Percentiles rank a stretch among this genome's conserved stretches.
Conservation (phyloP, 2,888 invertebrate species). For the Mayetiola destructor region DNA sequence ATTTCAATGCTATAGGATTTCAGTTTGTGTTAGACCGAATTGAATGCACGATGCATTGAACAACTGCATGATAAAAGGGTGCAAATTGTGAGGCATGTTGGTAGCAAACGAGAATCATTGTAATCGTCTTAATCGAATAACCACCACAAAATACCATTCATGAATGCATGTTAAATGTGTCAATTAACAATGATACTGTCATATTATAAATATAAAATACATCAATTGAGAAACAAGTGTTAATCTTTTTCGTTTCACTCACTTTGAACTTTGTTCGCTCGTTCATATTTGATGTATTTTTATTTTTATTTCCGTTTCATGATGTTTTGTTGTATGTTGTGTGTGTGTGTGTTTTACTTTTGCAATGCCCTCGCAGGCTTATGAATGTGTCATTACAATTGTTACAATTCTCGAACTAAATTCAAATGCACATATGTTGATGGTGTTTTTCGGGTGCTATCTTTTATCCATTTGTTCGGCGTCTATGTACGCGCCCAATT, state of each 20-base stretch:
- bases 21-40: too few species aligned
- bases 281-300: too few species aligned
- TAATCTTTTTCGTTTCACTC: neutral
- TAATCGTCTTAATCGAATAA: conserved; percentile 3
- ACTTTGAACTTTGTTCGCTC: neutral
- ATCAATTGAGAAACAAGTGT: conserved; percentile 7
- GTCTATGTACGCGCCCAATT: neutral
- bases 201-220: neutral
- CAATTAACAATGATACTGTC: conserved; percentile 1
- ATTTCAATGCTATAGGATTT: too few species aligned
- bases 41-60: too few species aligned
- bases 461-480: neutral
- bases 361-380: too few species aligned
- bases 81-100: too few species aligned
- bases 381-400: too few species aligned
- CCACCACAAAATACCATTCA: conserved; percentile 5
- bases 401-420: too few species aligned
- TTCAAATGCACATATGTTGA: conserved; percentile 10
- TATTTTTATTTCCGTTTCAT: conserved; percentile 6
- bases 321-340: too few species aligned
- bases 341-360: too few species aligned
- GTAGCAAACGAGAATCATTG: neutral
- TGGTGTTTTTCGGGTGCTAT: conserved; percentile 4
- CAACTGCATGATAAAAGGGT: too few species aligned
- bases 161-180: conserved; percentile 7